These are phyloP conservation scores for Drosophila nigrodunni DNA, from an alignment of 1,140 invertebrate species.

Conservation along the genomic window DNA sequence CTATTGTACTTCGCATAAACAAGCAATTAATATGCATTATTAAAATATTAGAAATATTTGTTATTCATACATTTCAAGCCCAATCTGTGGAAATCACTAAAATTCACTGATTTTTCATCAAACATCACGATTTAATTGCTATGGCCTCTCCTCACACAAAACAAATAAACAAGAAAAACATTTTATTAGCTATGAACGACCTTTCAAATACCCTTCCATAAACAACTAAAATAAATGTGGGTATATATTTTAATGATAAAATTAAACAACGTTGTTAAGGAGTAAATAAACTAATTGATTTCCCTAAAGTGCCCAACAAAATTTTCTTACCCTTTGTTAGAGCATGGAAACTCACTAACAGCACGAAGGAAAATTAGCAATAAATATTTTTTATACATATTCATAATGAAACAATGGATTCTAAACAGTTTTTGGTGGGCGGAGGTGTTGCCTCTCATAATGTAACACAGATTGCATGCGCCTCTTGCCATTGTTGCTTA, in stretches of 20 bases:
- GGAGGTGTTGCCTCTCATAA: slow-evolving; percentile 60
- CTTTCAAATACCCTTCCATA: neutral
- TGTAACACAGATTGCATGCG: slow-evolving; percentile 54
- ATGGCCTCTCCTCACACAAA: slow-evolving; percentile 57
- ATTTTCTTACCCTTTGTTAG: neutral
- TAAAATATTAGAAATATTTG: neutral
- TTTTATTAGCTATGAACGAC: neutral
- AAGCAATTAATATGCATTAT: slow-evolving; percentile 25
- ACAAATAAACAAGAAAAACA: neutral
- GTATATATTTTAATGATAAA: too few relatives aligned
- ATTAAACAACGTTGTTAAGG: too few relatives aligned
- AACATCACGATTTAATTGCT: slow-evolving; percentile 73
- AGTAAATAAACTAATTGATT: too few relatives aligned
- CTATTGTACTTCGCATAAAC: neutral
- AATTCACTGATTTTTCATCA: slow-evolving; percentile 51
- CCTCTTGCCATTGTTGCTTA: slow-evolving; percentile 48
- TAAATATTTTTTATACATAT: slow-evolving; percentile 41
- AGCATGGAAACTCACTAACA: slow-evolving; percentile 9
- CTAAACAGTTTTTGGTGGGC: slow-evolving; percentile 64
- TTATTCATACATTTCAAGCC: slow-evolving; percentile 51
- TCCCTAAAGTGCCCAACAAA: neutral
- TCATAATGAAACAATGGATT: slow-evolving; percentile 63
- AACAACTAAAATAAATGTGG: too few relatives aligned
- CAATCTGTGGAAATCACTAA: slow-evolving; percentile 26
- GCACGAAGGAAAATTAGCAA: slow-evolving; percentile 55